Evolutionary conservation across 2,113 vertebrate species (phyloP), one percentile per base, ranked within the genome.

Genomic region (Paracanthobrama guichenoti): DNA sequence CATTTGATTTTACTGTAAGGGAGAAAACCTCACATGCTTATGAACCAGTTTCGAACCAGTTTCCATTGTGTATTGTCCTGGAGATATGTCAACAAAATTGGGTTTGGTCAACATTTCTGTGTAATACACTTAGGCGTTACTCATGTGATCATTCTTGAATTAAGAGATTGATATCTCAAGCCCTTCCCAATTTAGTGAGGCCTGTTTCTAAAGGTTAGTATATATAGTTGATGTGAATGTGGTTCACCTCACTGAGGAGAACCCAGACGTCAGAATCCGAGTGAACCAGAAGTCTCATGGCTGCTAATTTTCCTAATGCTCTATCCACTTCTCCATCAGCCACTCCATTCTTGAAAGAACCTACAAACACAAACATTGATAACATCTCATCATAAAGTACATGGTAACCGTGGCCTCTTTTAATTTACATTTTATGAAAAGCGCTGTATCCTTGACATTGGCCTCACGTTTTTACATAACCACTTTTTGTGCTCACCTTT

Each of bases 211-310:
- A 76, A 12, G 13, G 42, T 48, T 48, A n/a, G n/a, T n/a, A 24
- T 50, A 35, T 50, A 28, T 46, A 28, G 2, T 20, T 74, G 13
- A 39, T 12, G 62, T 28, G 8, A 28, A 11, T 64, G 16, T 71
- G 12, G 6, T 81, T 92, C 90, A 97, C 96, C 94, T 97, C 95
- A 80, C 93, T 96, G 28, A 97, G 88, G 44, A 95, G 86, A 76
- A 90, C 93, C 96, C 96, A 96, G 35, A 95, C 91, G 0, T 94
- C 85, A 5, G 96, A 95, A 81, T 94, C 84, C 0, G 93, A 88
- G 7, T 90, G 91, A 83, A 96, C 80, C n/a, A 92, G 75, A 26
- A 97, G 92, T 31, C 95, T 93, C 28, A 97, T 75, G 11, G 95
- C 95, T 8, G 91, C 83, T 73, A 96, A 88, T 44, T 91, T 93